Base-by-base conservation (phyloP, 2,888 invertebrate species). In the Rhagium mordax region DNA sequence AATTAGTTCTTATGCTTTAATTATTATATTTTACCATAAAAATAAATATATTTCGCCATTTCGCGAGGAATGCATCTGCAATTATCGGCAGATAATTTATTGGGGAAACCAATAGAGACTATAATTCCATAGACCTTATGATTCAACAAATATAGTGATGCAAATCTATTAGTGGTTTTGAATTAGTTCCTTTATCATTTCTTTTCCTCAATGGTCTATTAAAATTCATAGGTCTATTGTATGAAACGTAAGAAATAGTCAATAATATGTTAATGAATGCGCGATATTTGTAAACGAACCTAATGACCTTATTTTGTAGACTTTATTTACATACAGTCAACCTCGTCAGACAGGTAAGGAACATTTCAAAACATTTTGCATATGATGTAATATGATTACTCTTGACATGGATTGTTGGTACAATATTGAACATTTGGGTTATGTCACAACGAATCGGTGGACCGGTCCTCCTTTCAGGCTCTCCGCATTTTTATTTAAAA, bases 391-490 rank as follows among this genome's bases (percentile, higher is more conserved):
- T 69, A 75, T 72, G 74, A 74, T 79, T 80, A 77, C 78, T 79
- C 81, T 81, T 80, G 79, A 78, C 83, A 79, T 82, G 78, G 83
- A 77, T 83, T 77, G 76, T 71, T 76, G 80, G 83, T 80, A 82
- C 83, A 84, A 83, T 85, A 84, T 85, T 83, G 86, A 87, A 86
- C 87, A 88, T 87, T 88, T 80, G 81, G 82, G 87, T 84, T 84
- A 86, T 82, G 86, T 88, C 87, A 87, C 85, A 86, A 86, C 83
- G 82, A 83, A 85, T 62, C 49, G 41, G 67, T 59, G 57, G 59
- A 49, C 65, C 29, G 20, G 55, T 29, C 51, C 20, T 49, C 1
- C 16, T 65, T n/a, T n/a, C 15, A 47, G 4, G 6, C 33, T 15
- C n/a, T n/a, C n/a, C 24, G 24, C 41, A 41, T 41, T 41, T 41